phyloP scores from a whole-genome alignment of 2,113 vertebrate genomes.

The Apistogramma diplotaenia region DNA sequence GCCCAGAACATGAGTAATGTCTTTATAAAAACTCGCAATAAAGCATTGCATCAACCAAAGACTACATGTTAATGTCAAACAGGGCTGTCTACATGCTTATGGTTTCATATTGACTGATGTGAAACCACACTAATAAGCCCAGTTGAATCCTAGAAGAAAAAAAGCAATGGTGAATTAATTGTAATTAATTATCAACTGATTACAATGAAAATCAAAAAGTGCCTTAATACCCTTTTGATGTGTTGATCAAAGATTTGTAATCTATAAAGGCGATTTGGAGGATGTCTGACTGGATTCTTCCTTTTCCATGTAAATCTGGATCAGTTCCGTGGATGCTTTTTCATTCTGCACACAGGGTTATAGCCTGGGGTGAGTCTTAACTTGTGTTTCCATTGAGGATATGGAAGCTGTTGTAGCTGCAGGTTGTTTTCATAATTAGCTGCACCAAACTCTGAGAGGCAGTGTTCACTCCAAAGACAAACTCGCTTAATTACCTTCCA shows the following conservation, averaged over 20 bases:
- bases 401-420: background rate
- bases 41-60: background rate
- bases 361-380: background rate
- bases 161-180: background rate
- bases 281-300: background rate
- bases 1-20: background rate
- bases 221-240: background rate
- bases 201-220: background rate
- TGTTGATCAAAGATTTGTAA: background rate
- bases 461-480: conserved; percentile 15
- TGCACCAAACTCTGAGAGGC: background rate
- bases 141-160: background rate
- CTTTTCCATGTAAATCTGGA: background rate
- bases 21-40: background rate
- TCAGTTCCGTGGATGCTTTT: background rate
- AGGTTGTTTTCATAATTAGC: conserved; percentile 21
- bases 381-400: background rate
- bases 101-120: background rate
- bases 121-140: background rate
- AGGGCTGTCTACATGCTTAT: background rate
- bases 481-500: conserved; percentile 14
- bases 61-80: background rate
- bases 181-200: background rate
- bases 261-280: background rate
- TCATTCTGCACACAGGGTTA: background rate